These are phyloP conservation scores for Leuctra nigra DNA, from an alignment of 2,888 invertebrate genomes.

Conservation along the genomic window DNA sequence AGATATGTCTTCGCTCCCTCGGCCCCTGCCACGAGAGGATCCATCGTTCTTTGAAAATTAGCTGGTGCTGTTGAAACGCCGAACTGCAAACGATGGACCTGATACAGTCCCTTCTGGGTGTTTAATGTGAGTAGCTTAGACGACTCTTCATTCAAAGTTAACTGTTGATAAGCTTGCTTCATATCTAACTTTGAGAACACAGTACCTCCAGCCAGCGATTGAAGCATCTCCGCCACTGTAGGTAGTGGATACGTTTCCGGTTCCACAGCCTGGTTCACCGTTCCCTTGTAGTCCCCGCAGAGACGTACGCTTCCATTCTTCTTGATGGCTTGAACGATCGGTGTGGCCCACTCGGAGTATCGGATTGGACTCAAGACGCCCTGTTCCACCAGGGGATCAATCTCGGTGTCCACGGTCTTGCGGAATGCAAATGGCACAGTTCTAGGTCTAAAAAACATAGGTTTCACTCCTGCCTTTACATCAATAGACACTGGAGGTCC, in stretches of 20 bases:
- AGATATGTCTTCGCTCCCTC: too few relatives aligned
- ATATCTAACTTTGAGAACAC: constrained; percentile 14
- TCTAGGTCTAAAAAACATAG: constrained; percentile 16
- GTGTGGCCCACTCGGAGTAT: constrained; percentile 22
- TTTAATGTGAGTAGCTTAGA: background rate
- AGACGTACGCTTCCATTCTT: background rate
- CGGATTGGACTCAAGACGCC: constrained; percentile 29
- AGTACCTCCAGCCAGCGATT: background rate
- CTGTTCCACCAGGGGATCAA: constrained; percentile 29
- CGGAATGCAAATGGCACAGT: constrained; percentile 28
- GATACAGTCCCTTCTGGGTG: background rate
- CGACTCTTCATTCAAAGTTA: background rate
- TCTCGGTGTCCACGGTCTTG: constrained; percentile 27
- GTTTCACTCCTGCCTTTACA: background rate
- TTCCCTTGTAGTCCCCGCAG: too few relatives aligned
- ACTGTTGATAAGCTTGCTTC: background rate
- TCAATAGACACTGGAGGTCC: background rate
- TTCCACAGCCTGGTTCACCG: too few relatives aligned
- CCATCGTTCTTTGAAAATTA: constrained; percentile 28
- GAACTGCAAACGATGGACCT: constrained; percentile 32
- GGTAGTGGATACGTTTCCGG: background rate
- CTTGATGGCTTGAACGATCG: background rate
- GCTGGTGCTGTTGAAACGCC: constrained; percentile 29
- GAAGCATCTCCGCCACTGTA: background rate
- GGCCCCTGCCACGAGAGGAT: constrained; percentile 22